Evolutionary conservation across 2,888 invertebrate species (phyloP).

Genomic region (Drosophila anceps): DNA sequence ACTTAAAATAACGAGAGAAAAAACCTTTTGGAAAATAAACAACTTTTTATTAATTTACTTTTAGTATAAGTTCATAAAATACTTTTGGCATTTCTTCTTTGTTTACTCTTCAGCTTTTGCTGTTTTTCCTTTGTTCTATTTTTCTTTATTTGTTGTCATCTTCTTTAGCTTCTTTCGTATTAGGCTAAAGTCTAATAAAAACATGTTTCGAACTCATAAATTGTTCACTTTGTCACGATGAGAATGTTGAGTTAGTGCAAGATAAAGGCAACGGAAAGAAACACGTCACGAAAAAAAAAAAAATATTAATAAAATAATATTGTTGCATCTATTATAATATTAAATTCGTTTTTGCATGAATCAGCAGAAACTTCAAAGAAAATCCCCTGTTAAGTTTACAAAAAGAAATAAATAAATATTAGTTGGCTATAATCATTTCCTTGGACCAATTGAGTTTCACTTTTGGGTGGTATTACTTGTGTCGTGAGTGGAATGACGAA

Average conservation of each 20-base stretch:
- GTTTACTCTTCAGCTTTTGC: neutral
- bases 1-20: neutral
- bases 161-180: neutral
- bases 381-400: neutral
- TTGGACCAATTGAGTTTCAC: constrained; percentile 18
- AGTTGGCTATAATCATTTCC: constrained; percentile 1
- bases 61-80: neutral
- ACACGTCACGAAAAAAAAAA: neutral
- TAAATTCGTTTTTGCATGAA: neutral
- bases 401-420: too few relatives aligned
- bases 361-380: neutral
- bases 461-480: constrained; percentile 39
- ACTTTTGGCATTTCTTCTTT: neutral
- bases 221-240: neutral
- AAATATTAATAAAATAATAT: neutral
- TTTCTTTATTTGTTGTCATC: neutral
- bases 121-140: neutral
- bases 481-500: constrained; percentile 43
- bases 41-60: neutral
- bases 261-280: neutral
- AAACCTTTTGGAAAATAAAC: neutral
- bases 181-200: neutral
- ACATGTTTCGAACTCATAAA: too few relatives aligned
- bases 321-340: neutral
- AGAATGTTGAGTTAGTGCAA: neutral